Conservation (phyloP, 2,888 invertebrate species). For the Tetranychus piercei region DNA sequence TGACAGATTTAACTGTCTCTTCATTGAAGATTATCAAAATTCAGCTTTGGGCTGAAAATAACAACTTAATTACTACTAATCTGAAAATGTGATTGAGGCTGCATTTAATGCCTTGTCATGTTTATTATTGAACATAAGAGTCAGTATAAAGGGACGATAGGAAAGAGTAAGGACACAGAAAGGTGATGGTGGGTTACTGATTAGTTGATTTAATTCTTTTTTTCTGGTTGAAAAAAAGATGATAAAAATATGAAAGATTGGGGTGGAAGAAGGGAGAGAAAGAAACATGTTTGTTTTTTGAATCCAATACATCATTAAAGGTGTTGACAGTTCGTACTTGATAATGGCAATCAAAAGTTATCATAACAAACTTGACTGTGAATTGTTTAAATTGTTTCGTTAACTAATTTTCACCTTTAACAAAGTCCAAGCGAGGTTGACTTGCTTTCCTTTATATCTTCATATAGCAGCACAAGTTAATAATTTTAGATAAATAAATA, state of each 20-base stretch:
- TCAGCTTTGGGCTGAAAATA: not conserved
- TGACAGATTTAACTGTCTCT: no score
- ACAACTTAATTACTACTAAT: not conserved
- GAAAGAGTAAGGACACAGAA: not conserved
- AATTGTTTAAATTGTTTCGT: not conserved
- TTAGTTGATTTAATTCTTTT: not conserved
- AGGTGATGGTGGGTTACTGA: not conserved
- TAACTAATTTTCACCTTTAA: not conserved
- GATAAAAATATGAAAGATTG: not conserved
- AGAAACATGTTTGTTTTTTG: not conserved
- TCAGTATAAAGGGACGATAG: not conserved
- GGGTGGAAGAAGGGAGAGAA: not conserved
- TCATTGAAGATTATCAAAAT: not conserved
- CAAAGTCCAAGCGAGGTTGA: not conserved
- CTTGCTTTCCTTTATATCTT: not conserved
- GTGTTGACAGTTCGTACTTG: not conserved
- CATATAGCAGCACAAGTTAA: not conserved
- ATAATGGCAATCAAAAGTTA: not conserved
- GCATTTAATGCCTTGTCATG: not conserved
- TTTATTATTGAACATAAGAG: not conserved
- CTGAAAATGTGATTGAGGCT: not conserved
- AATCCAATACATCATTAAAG: not conserved
- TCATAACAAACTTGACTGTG: not conserved
- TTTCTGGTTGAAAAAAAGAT: not conserved
- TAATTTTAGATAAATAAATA: not conserved